Conservation (phyloP, 2,888 invertebrate species). For the Blastobasis lacticolella region DNA sequence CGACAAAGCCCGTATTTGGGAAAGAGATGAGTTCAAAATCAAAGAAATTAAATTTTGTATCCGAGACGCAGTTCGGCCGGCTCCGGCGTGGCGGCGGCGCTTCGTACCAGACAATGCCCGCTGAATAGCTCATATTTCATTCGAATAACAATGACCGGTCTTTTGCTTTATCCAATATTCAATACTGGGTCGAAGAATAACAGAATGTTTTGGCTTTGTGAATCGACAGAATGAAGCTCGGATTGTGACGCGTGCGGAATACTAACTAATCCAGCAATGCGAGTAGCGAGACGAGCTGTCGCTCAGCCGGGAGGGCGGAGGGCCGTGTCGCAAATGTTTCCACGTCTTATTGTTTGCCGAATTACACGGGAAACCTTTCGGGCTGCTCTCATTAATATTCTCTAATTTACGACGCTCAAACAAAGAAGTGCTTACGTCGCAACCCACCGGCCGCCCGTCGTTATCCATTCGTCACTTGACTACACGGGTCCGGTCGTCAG, state of each 20-base stretch:
- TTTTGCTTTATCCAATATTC: constrained; percentile 50
- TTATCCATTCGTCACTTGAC: constrained; percentile 48
- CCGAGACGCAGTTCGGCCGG: constrained; percentile 38
- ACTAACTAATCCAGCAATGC: background rate
- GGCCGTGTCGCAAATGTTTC: background rate
- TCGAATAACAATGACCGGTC: constrained; percentile 51
- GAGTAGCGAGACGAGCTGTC: background rate
- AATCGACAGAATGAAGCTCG: constrained; percentile 3
- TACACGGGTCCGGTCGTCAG: constrained; percentile 48
- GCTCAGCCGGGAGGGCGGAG: background rate
- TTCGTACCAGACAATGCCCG: constrained; percentile 53
- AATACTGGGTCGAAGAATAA: constrained; percentile 39
- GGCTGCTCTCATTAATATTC: constrained; percentile 45
- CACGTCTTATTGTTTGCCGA: constrained; percentile 28
- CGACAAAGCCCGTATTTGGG: constrained; percentile 42
- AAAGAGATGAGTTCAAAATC: constrained; percentile 49
- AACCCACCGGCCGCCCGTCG: constrained; percentile 34
- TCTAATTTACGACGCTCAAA: constrained; percentile 43
- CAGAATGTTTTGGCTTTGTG: constrained; percentile 22
- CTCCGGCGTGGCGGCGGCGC: constrained; percentile 29
- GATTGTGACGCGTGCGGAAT: constrained; percentile 2
- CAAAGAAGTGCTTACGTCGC: constrained; percentile 35
- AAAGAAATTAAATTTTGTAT: constrained; percentile 61
- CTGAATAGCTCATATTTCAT: constrained; percentile 57
- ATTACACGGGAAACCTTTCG: constrained; percentile 39